Evolutionary conservation across 2,888 invertebrate species (phyloP).

Genomic region (Agapetus fuscipes): DNA sequence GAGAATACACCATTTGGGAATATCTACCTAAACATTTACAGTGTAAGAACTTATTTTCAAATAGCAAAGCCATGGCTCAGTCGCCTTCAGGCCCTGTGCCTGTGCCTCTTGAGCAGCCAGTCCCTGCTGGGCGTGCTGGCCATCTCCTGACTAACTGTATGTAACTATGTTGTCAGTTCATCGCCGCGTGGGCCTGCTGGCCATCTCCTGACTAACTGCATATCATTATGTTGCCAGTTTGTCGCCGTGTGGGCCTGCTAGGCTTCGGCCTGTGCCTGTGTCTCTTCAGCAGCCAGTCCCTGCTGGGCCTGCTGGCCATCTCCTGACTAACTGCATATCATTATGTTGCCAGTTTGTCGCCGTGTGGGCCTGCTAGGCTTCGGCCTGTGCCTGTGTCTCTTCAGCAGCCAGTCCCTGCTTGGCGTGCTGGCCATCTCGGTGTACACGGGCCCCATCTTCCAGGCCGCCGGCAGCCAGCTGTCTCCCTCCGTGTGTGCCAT

Average conservation of each 20-base stretch:
- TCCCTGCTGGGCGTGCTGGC: slow-evolving; percentile 39
- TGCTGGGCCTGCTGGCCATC: no score
- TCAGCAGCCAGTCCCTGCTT: slow-evolving; percentile 32
- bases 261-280: slow-evolving; percentile 10
- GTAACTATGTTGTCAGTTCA: no score
- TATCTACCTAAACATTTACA: no score
- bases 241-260: slow-evolving; percentile 4
- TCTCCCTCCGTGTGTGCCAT: slow-evolving; percentile 47
- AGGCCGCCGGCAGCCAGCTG: slow-evolving; percentile 39
- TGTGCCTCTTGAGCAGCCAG: slow-evolving; percentile 24
- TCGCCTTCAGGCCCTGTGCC: slow-evolving; percentile 9
- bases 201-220: no score
- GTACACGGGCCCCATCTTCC: slow-evolving; percentile 45
- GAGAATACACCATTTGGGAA: no score
- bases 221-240: neutral
- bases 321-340: no score
- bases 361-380: slow-evolving; percentile 10
- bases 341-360: neutral
- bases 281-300: slow-evolving; percentile 26
- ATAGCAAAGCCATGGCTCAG: no score
- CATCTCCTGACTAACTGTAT: no score
- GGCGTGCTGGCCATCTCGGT: slow-evolving; percentile 39
- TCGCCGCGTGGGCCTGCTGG: no score
- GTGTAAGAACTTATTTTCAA: no score
- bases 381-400: slow-evolving; percentile 5